Conservation (phyloP, 53 echinoderm and acorn worm species). For the Patiria pectinifera region DNA sequence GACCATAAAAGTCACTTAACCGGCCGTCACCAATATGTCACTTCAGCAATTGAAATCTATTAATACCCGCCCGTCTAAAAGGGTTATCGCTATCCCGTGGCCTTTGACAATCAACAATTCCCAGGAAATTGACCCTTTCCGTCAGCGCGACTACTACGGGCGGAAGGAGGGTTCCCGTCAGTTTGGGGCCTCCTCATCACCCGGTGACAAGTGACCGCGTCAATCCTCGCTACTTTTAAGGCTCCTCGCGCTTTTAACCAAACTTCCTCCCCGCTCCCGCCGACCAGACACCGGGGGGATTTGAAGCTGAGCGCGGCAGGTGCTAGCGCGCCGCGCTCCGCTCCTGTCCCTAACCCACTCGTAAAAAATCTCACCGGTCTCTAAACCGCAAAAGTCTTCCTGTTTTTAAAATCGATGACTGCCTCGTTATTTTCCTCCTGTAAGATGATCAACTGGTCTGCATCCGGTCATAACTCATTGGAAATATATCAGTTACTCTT, state of each 20-base stretch:
- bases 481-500: constrained; percentile 17
- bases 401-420: constrained; percentile 3
- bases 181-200: neutral
- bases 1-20: neutral
- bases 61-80: constrained; percentile 2
- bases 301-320: constrained; percentile 16
- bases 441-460: constrained; percentile 39
- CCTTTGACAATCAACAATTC: constrained; percentile 17
- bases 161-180: constrained; percentile 35
- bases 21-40: neutral
- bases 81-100: neutral
- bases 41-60: constrained; percentile 14
- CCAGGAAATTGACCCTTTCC: constrained; percentile 48
- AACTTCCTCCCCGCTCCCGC: neutral
- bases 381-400: constrained; percentile 56
- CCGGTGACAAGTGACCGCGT: constrained; percentile 48
- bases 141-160: constrained; percentile 26
- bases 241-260: neutral
- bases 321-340: constrained; percentile 16
- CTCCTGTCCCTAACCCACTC: neutral
- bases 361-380: neutral
- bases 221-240: constrained; percentile 15
- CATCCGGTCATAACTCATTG: constrained; percentile 47
- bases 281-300: constrained; percentile 32
- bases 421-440: constrained; percentile 2